Evolutionary conservation across 1,140 invertebrate genomes (phyloP).

Genomic region (Drosophila ironensis): DNA sequence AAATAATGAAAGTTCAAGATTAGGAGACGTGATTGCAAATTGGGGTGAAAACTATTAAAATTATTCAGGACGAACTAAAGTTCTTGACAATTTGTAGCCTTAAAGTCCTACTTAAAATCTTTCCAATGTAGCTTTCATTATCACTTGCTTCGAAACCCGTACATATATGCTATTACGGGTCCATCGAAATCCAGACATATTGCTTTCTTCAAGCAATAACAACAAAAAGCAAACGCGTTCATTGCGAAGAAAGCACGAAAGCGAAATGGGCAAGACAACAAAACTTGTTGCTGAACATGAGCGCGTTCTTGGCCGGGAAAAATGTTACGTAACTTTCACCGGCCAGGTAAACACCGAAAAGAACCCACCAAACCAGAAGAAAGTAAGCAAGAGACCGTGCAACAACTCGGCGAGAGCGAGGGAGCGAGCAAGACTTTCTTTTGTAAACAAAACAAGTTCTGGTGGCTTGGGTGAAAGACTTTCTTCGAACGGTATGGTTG

Average conservation of each 20-base stretch:
- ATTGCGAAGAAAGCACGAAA: conserved; percentile 73
- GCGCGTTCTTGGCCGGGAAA: conserved; percentile 61
- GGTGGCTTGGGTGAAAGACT: conserved; percentile 36
- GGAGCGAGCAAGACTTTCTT: conserved; percentile 10
- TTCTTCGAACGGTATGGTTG: conserved; percentile 45
- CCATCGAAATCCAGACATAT: conserved; percentile 30
- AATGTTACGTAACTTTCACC: conserved; percentile 76
- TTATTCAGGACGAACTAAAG: too few species aligned
- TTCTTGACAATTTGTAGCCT: too few species aligned
- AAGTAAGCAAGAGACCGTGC: conserved; percentile 56
- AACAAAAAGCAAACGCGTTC: conserved; percentile 13
- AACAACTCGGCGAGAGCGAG: conserved; percentile 8
- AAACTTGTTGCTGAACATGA: conserved; percentile 69
- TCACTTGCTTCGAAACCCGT: conserved; percentile 5
- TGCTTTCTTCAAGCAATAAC: conserved; percentile 53
- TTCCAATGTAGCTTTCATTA: conserved; percentile 54
- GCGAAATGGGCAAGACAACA: conserved; percentile 41
- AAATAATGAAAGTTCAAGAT: conserved; percentile 13
- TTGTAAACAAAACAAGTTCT: conserved; percentile 12
- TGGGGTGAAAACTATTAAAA: not conserved
- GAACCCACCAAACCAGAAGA: conserved; percentile 44
- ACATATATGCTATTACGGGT: too few species aligned
- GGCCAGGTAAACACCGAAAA: conserved; percentile 29
- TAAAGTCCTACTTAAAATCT: not conserved
- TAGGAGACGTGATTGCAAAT: too few species aligned